Evolutionary conservation across 2,888 invertebrate genomes (phyloP), one percentile per base, ranked within the genome.

Genomic region (Cantharis rustica): DNA sequence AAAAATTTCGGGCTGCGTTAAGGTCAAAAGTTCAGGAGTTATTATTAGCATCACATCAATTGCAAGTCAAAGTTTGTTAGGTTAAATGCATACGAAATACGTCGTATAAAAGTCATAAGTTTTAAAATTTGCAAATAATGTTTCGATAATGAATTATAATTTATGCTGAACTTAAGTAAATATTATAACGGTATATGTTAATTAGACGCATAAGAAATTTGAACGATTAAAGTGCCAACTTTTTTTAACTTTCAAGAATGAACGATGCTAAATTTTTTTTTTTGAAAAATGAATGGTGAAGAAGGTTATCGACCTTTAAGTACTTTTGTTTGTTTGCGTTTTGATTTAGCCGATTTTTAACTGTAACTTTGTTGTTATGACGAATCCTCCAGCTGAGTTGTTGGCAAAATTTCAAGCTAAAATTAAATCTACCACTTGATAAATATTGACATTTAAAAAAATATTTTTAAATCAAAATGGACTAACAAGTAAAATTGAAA

Each of bases 301-400:
- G n/a, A 20, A 66, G 64, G 64, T 66, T 66, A 23, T 16, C 64
- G 64, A 66, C 64, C 64, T 66, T 66, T 66, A 13, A 2, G 10
- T 27, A 27, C 26, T 66, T 66, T 61, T 73, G 62, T 73, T 73
- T 73, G 68, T 73, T 69, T 69, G 72, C 72, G 26, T 66, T 66
- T 23, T 61, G 47, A 66, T 63, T 31, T 72, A 27, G 61, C 15
- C 31, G 61, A 72, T 26, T 62, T 73, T 73, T 68, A 68, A 47
- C 66, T 61, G 61, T n/a, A 69, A 61, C 68, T 62, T 66, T 61
- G 62, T 64, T 62, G 62, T n/a, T 62, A 73, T 68, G 68, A 73
- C 73, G 61, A 73, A 73, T 73, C 68, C 20, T 16, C 62, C 73
- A 69, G 73, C 73, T 73, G 72, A 73, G 73, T 26, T 13, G 16